phyloP scores from a whole-genome alignment of 2,113 vertebrate genomes.

The Corythoichthys intestinalis region DNA sequence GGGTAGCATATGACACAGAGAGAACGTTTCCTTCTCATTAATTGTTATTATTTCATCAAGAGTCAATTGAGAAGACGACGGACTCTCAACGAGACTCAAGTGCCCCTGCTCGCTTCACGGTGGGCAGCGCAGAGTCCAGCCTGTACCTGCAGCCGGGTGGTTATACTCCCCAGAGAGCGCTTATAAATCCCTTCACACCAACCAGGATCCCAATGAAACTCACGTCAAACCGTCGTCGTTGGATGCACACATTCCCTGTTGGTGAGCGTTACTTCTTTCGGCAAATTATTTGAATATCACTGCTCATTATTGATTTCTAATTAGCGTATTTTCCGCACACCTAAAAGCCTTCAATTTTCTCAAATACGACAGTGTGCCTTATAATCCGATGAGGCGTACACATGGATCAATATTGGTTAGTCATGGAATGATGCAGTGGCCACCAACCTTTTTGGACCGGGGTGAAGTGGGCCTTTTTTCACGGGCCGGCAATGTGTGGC shows the following conservation, averaged over 20 bases:
- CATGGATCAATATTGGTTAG: no score
- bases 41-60: slow-evolving; percentile 29
- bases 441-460: no score
- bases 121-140: slow-evolving; percentile 93
- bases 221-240: slow-evolving; percentile 90
- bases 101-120: slow-evolving; percentile 89
- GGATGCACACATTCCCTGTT: slow-evolving; percentile 98
- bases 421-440: no score
- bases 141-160: slow-evolving; percentile 87
- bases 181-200: slow-evolving; percentile 95
- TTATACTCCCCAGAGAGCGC: slow-evolving; percentile 84
- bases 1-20: neutral
- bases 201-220: slow-evolving; percentile 99
- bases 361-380: no score
- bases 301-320: neutral
- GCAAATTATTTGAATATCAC: neutral
- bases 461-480: no score
- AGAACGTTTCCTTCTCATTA: neutral
- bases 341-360: neutral
- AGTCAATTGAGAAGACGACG: slow-evolving; percentile 85
- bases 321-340: no score
- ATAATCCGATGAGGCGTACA: no score
- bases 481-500: no score
- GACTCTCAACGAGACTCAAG: slow-evolving; percentile 91
- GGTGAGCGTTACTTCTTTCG: slow-evolving; percentile 67